phyloP scores from a whole-genome alignment of 2,888 invertebrate species.

The Conomelus anceps region DNA sequence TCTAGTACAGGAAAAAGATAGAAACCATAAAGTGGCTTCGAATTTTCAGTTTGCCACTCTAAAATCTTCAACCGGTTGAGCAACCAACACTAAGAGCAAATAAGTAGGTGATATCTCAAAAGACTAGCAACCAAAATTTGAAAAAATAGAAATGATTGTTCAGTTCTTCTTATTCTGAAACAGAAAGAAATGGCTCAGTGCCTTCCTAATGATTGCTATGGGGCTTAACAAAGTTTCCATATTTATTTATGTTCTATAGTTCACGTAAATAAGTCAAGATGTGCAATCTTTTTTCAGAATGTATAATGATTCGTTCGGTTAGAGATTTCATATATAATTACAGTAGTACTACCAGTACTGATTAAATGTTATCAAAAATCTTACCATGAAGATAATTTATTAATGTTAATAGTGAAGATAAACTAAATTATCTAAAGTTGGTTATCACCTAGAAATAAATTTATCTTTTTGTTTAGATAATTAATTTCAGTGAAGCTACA shows the following conservation, averaged over 20 bases:
- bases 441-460: too few relatives aligned
- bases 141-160: neutral
- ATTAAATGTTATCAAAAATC: too few relatives aligned
- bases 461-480: too few relatives aligned
- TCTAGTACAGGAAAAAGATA: neutral
- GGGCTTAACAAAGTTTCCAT: neutral
- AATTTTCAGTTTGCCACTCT: neutral
- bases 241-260: neutral
- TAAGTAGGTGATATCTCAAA: neutral
- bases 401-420: too few relatives aligned
- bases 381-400: too few relatives aligned
- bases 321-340: too few relatives aligned
- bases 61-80: neutral
- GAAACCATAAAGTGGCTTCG: neutral
- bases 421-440: too few relatives aligned
- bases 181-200: neutral
- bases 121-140: neutral
- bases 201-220: neutral
- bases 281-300: too few relatives aligned
- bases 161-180: neutral
- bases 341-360: too few relatives aligned
- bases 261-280: too few relatives aligned
- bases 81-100: neutral
- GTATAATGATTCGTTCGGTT: too few relatives aligned
- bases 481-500: too few relatives aligned